Evolutionary conservation across 2,113 vertebrate species (phyloP).

Genomic region (Urocynchramus pylzowi): DNA sequence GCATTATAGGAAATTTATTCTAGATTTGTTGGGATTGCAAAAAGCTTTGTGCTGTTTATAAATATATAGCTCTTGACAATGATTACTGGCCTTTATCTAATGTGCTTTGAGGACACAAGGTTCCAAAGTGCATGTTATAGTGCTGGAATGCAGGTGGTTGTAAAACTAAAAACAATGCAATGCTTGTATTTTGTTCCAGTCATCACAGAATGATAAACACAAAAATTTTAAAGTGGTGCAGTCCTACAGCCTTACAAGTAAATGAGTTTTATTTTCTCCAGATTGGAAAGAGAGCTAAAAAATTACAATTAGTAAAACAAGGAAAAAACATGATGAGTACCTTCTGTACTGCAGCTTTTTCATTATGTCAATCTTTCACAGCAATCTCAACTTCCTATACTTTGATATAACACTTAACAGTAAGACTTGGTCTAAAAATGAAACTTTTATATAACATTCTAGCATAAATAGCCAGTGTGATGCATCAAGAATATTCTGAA

Average conservation of each 20-base stretch:
- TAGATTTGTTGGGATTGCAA: conserved; percentile 14
- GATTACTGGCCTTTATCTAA: conserved; percentile 12
- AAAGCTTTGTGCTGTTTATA: conserved; percentile 36
- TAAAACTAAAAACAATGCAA: neutral
- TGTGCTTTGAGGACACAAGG: neutral
- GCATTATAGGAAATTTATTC: conserved; percentile 46
- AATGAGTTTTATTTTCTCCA: neutral
- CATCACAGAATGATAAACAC: neutral
- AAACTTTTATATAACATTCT: neutral
- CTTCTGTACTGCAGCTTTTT: neutral
- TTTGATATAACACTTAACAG: neutral
- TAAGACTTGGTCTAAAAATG: neutral
- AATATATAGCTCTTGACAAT: neutral
- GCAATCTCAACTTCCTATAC: neutral
- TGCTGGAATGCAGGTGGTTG: neutral
- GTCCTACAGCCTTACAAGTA: neutral
- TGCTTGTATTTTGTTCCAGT: neutral
- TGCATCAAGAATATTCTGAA: neutral
- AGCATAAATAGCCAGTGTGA: neutral
- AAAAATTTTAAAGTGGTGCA: neutral
- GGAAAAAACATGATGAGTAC: neutral
- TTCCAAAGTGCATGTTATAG: neutral
- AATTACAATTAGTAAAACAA: neutral
- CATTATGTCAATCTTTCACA: neutral
- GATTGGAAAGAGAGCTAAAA: neutral